A percentile compares a stretch with the other conserved stretches of the same genome.
These are phyloP conservation scores for Tiliacea citrago DNA, from an alignment of 2,888 invertebrate genomes.

Conservation along the genomic window DNA sequence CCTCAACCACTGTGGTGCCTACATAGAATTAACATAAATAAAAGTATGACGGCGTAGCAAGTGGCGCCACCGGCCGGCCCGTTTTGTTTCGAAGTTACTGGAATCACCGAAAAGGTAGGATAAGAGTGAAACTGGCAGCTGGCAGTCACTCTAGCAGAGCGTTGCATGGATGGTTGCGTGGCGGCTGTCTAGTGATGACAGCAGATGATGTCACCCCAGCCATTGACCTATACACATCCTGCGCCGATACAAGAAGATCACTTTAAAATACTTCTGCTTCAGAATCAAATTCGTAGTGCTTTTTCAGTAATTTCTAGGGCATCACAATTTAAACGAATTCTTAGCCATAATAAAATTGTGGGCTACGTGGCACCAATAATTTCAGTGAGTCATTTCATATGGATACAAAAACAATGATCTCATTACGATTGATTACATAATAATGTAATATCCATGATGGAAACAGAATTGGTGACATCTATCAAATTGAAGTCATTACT, in stretches of 20 bases:
- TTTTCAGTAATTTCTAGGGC: background rate
- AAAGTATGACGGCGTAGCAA: too few species aligned
- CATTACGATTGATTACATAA: background rate
- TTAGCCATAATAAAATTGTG: background rate
- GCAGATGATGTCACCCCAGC: too few species aligned
- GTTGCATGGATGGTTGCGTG: too few species aligned
- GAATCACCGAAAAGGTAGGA: too few species aligned
- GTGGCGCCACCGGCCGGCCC: too few species aligned
- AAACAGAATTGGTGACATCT: conserved; percentile 24
- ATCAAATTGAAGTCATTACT: conserved; percentile 46
- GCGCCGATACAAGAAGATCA: too few species aligned
- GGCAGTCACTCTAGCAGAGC: too few species aligned
- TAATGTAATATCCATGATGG: conserved; percentile 33
- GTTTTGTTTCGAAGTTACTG: too few species aligned
- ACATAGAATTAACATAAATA: background rate
- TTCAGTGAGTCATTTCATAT: background rate
- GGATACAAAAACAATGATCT: conserved; percentile 4
- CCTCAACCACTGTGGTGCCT: background rate
- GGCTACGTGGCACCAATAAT: background rate
- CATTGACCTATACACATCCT: too few species aligned
- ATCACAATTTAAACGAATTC: background rate
- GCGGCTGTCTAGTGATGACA: too few species aligned
- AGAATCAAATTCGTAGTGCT: background rate
- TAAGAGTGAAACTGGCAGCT: too few species aligned
- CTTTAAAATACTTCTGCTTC: too few species aligned